These are phyloP conservation scores for Spilogale gracilis DNA, from an alignment of 2,113 vertebrate genomes.

Conservation along the genomic window DNA sequence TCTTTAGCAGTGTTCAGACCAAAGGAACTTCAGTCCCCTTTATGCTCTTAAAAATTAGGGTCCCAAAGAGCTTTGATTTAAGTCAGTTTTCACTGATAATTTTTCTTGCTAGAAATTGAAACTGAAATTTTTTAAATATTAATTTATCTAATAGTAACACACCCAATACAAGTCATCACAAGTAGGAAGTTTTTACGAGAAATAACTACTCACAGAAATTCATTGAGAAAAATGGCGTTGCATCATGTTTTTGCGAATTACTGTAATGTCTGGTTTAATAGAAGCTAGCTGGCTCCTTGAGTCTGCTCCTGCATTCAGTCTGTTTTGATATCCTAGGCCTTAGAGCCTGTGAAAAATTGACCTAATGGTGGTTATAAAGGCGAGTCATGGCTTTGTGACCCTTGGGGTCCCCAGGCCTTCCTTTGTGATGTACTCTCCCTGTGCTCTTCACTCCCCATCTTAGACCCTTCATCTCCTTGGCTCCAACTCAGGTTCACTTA, in stretches of 20 bases:
- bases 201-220: not conserved
- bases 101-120: slow-evolving; percentile 1
- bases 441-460: rapidly evolving
- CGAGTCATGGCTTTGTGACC: not conserved
- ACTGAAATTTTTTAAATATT: not conserved
- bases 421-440: not conserved
- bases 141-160: not conserved
- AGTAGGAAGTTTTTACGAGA: not conserved
- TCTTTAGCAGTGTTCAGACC: not conserved
- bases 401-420: not conserved
- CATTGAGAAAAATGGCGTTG: not conserved
- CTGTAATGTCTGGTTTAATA: not conserved
- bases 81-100: not conserved
- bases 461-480: not conserved
- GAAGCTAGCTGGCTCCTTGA: not conserved
- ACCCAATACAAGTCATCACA: not conserved
- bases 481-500: not conserved
- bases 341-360: not conserved
- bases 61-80: not conserved
- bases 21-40: not conserved
- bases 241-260: not conserved
- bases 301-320: not conserved
- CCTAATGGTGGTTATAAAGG: not conserved
- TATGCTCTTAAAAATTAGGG: not conserved
- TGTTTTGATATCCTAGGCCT: not conserved